Percentiles rank a stretch among this genome's conserved stretches.
These are phyloP conservation scores for Ptiloglossa arizonensis DNA, from an alignment of 1,140 invertebrate species.

Conservation along the genomic window DNA sequence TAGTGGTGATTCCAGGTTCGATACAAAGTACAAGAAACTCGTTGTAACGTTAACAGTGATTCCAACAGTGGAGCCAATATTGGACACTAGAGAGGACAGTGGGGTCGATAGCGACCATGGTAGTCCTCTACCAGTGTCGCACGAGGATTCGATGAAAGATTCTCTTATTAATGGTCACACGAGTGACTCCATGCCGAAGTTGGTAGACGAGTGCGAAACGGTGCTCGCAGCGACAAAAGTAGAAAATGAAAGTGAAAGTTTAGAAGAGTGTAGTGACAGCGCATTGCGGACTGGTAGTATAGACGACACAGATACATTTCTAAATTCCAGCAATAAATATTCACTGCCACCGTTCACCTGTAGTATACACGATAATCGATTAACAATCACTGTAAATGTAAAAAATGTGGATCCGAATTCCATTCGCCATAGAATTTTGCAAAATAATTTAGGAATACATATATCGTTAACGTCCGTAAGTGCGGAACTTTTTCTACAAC, in stretches of 20 bases:
- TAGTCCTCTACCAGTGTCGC: constrained; percentile 52
- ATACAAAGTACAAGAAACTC: constrained; percentile 88
- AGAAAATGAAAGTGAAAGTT: constrained; percentile 38
- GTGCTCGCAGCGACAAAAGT: constrained; percentile 14
- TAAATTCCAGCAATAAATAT: constrained; percentile 84
- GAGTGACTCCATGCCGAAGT: not conserved
- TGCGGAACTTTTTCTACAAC: constrained; percentile 89
- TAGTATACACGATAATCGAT: constrained; percentile 87
- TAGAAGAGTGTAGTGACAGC: constrained; percentile 64
- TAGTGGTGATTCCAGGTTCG: constrained; percentile 92
- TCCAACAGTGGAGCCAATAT: constrained; percentile 68
- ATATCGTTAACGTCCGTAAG: constrained; percentile 89
- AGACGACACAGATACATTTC: constrained; percentile 70
- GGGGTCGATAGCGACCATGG: constrained; percentile 88
- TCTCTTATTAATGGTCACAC: not conserved
- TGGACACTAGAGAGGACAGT: constrained; percentile 85
- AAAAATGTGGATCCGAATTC: constrained; percentile 90
- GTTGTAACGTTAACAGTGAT: constrained; percentile 89
- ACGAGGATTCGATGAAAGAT: constrained; percentile 3
- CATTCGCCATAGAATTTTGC: constrained; percentile 83
- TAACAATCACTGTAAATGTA: constrained; percentile 90
- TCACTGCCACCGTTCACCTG: constrained; percentile 87
- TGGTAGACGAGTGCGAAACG: constrained; percentile 42
- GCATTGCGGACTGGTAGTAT: constrained; percentile 74
- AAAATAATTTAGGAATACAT: constrained; percentile 83